Conservation (phyloP, 92 coral and sea anemone genomes). For the Paragorgia papillata region DNA sequence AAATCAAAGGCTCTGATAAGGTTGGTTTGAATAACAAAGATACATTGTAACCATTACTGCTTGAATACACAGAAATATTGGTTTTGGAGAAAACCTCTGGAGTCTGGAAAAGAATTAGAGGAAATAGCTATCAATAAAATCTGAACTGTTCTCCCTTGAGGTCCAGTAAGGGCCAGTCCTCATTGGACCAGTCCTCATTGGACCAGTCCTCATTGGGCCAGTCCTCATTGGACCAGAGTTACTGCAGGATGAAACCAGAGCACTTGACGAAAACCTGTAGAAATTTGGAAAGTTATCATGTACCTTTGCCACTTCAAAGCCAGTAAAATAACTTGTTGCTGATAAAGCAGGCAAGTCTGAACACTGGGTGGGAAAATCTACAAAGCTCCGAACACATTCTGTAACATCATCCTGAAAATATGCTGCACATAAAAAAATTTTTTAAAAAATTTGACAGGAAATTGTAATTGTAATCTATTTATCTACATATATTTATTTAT, state of each 20-base stretch:
- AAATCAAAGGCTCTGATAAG: conserved; percentile 64
- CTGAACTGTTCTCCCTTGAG: too few relatives aligned
- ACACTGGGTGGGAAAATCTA: conserved; percentile 71
- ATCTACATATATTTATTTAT: background rate
- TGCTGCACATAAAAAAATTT: conserved; percentile 49
- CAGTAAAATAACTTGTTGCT: conserved; percentile 75
- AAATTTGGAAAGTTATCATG: too few relatives aligned
- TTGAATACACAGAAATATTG: conserved; percentile 11
- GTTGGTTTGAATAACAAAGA: conserved; percentile 51
- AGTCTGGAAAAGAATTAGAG: conserved; percentile 28
- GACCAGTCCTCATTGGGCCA: too few relatives aligned
- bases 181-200: too few relatives aligned
- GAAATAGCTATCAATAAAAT: background rate
- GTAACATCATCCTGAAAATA: conserved; percentile 66
- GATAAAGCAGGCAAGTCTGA: conserved; percentile 57
- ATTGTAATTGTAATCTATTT: background rate
- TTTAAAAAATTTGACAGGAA: too few relatives aligned
- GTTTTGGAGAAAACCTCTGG: conserved; percentile 36
- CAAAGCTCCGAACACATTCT: conserved; percentile 71
- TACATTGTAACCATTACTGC: conserved; percentile 29
- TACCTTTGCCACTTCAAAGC: conserved; percentile 81
- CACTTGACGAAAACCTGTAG: too few relatives aligned
- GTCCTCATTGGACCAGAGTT: too few relatives aligned
- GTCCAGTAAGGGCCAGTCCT: too few relatives aligned
- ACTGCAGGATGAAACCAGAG: too few relatives aligned